Base-by-base conservation (phyloP, 1,140 invertebrate species). In the Heliconius himera region DNA sequence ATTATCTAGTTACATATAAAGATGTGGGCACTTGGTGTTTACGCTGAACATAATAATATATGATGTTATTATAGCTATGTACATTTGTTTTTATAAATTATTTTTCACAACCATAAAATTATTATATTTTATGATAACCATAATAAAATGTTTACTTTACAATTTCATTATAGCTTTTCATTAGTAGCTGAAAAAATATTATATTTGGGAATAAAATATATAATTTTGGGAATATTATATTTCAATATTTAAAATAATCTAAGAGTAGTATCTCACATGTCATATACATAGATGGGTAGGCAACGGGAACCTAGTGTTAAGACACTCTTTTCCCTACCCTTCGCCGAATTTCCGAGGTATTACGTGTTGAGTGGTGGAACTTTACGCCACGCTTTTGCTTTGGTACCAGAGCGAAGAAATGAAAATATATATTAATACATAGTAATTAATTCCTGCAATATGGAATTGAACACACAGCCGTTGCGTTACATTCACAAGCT, bases 41-140 rank as follows among this genome's bases (percentile, higher is more conserved):
- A 22, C 51, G 26, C 22, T 46, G 74, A 46, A 71, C 60, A 29
- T 73, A 26, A 60, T 66, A 38, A 41, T 36, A 60, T 41, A 76
- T 36, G 38, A 72, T 76, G 33, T 46, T 46, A 56, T 76, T 56
- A 54, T 76, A 83, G 73, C 41, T 79, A 83, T 89, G 70, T 84
- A 87, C 83, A 87, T 82, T 72, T 79, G 4, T 41, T 85, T 87
- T 79, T 84, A 83, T 83, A 87, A 87, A 83, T 88, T 87, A 89
- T 84, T 85, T 78, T 87, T 91, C 91, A 92, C 91, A 92, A 92
- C 90, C 91, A 87, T 90, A 88, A 88, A 87, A 87, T 89, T 88
- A 87, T 84, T 85, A 82, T 84, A 83, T 84, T 78, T 78, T 78
- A 71, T 78, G 73, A 78, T 77, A 81, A 75, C 46, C 56, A 71